Evolutionary conservation across 2,113 vertebrate species (phyloP).

Genomic region (Phoxinus phoxinus): DNA sequence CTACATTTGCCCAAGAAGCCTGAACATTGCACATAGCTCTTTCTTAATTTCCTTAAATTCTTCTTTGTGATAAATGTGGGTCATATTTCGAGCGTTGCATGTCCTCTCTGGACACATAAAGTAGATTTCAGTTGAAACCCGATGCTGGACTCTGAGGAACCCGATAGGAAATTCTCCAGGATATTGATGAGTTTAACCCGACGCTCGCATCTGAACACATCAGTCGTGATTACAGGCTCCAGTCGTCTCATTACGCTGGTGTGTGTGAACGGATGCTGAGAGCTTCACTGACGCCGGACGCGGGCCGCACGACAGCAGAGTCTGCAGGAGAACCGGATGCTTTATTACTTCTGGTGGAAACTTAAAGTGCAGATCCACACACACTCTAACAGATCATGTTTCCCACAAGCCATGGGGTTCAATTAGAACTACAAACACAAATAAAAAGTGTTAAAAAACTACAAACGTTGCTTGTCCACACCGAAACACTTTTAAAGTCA

Average conservation of each 20-base stretch:
- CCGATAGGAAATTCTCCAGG: constrained; percentile 20
- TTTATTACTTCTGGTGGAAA: too few relatives aligned
- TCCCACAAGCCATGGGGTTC: too few relatives aligned
- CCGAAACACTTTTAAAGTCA: too few relatives aligned
- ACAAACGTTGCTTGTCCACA: too few relatives aligned
- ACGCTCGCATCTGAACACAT: not conserved
- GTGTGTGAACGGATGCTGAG: constrained; percentile 74
- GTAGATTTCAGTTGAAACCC: constrained; percentile 27
- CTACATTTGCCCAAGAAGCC: constrained; percentile 1
- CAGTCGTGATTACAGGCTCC: constrained; percentile 38
- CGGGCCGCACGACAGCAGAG: too few relatives aligned
- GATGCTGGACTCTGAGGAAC: constrained; percentile 22
- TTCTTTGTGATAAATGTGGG: constrained; percentile 32
- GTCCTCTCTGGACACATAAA: constrained; percentile 36
- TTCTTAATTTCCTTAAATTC: constrained; percentile 28
- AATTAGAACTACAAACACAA: too few relatives aligned
- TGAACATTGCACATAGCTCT: constrained; percentile 22
- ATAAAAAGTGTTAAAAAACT: too few relatives aligned
- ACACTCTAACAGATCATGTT: too few relatives aligned
- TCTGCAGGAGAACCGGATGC: too few relatives aligned
- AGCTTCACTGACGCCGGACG: too few relatives aligned
- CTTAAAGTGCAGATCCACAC: too few relatives aligned
- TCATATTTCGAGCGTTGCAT: constrained; percentile 20
- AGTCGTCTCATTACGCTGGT: constrained; percentile 74
- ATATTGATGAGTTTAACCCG: constrained; percentile 26